phyloP scores from a whole-genome alignment of 2,113 vertebrate species.

The Nothobranchius kuhntae region DNA sequence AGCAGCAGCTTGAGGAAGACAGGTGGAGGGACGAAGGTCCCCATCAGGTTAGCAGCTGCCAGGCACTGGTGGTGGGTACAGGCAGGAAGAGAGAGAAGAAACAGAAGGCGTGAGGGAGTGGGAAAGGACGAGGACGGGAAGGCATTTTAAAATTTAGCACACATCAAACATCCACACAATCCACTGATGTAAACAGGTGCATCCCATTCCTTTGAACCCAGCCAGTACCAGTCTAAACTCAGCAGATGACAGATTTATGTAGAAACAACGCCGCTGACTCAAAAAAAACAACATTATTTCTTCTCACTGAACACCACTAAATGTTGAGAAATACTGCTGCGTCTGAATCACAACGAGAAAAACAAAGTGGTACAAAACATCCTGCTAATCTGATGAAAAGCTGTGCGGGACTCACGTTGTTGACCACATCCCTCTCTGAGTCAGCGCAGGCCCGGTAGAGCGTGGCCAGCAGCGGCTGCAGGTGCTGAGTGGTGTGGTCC shows the following conservation, averaged over 20 bases:
- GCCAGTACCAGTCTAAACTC: constrained; percentile 7
- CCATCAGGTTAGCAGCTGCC: constrained; percentile 85
- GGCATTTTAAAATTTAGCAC: constrained; percentile 8
- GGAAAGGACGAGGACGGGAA: constrained; percentile 29
- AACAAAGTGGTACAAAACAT: background rate
- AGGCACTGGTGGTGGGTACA: constrained; percentile 74
- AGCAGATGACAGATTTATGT: constrained; percentile 11
- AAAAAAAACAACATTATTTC: constrained; percentile 27
- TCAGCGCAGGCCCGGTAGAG: constrained; percentile 84
- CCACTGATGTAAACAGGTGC: constrained; percentile 48
- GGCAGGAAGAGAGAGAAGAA: constrained; percentile 15
- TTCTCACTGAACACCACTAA: constrained; percentile 5
- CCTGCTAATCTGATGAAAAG: background rate
- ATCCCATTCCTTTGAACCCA: constrained; percentile 56
- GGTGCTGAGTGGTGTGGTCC: constrained; percentile 90
- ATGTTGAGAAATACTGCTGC: background rate
- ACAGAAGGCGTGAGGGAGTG: constrained; percentile 1
- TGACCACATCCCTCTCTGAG: constrained; percentile 81
- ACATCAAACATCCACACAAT: constrained; percentile 42
- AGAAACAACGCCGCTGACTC: constrained; percentile 24
- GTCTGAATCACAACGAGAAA: background rate
- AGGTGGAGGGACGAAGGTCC: constrained; percentile 86
- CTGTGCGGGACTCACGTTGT: constrained; percentile 79
- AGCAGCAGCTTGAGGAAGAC: constrained; percentile 87
- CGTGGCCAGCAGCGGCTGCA: constrained; percentile 84